Conservation (phyloP, 2,797 vertebrate species). For the Helicolenus hilgendorfi region DNA sequence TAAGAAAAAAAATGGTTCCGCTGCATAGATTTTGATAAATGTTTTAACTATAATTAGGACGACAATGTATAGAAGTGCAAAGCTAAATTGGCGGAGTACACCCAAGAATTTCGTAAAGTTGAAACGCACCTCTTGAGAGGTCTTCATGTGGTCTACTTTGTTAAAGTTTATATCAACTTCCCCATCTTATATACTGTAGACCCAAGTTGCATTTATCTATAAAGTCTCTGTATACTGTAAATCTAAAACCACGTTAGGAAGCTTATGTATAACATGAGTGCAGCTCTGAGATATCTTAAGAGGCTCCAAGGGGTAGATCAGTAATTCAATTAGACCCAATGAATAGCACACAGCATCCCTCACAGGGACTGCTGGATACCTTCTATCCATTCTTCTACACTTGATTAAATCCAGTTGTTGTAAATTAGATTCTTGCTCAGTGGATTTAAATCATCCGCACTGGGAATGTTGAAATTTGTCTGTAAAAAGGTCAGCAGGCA, state of each 20-base stretch:
- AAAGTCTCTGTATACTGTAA: background rate
- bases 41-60: too few relatives aligned
- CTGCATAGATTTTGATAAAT: too few relatives aligned
- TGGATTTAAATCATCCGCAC: constrained; percentile 34
- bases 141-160: background rate
- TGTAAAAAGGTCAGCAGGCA: constrained; percentile 28
- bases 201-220: background rate
- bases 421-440: constrained; percentile 66
- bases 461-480: constrained; percentile 45
- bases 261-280: constrained; percentile 37
- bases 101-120: background rate
- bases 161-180: background rate
- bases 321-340: constrained; percentile 75
- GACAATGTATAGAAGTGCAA: background rate
- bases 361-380: constrained; percentile 61
- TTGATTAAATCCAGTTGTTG: constrained; percentile 77
- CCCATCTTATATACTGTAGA: background rate
- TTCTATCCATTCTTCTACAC: constrained; percentile 65
- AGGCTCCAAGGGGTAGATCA: constrained; percentile 35
- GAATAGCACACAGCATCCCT: constrained; percentile 62
- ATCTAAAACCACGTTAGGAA: constrained; percentile 34
- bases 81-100: background rate
- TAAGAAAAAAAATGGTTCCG: too few relatives aligned
- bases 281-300: constrained; percentile 23
- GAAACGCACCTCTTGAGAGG: background rate